Conservation (phyloP, 2,888 invertebrate genomes). For the Drosophila anomelani region DNA sequence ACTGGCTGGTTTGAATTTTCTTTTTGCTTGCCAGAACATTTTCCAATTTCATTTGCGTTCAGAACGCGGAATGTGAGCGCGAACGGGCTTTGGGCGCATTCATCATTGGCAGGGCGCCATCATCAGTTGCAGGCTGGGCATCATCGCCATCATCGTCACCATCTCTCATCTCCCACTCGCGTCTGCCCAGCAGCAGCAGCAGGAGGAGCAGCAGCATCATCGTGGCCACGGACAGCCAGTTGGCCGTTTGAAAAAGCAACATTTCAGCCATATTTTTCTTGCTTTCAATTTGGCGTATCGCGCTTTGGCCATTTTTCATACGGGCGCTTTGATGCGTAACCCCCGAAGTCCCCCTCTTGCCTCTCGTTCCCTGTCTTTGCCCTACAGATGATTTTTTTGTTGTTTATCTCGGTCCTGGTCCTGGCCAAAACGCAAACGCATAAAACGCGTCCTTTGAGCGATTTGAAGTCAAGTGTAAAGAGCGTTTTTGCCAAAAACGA, state of each 20-base stretch:
- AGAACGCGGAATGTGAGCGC: constrained; percentile 73
- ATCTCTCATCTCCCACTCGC: constrained; percentile 29
- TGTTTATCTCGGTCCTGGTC: constrained; percentile 9
- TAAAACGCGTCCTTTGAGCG: constrained; percentile 77
- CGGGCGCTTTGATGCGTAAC: constrained; percentile 75
- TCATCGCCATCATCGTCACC: constrained; percentile 54
- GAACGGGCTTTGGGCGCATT: constrained; percentile 62
- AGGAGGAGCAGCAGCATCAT: constrained; percentile 21
- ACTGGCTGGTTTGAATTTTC: constrained; percentile 67
- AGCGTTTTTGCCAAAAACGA: constrained; percentile 64
- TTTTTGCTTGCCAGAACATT: constrained; percentile 77
- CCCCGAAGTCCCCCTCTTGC: constrained; percentile 48
- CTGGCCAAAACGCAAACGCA: constrained; percentile 65
- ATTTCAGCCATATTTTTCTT: constrained; percentile 79
- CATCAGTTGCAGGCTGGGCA: constrained; percentile 50
- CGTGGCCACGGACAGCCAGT: constrained; percentile 39
- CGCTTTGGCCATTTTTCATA: constrained; percentile 80
- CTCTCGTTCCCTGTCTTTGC: constrained; percentile 2
- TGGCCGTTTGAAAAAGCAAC: constrained; percentile 76
- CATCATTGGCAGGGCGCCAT: constrained; percentile 64
- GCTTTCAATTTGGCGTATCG: constrained; percentile 74
- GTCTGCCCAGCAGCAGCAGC: neutral
- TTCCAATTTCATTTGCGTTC: constrained; percentile 79
- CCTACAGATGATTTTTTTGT: constrained; percentile 16
- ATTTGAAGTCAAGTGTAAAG: constrained; percentile 82